These are phyloP conservation scores for Tinea pellionella DNA, from an alignment of 2,888 invertebrate species.

Conservation along the genomic window DNA sequence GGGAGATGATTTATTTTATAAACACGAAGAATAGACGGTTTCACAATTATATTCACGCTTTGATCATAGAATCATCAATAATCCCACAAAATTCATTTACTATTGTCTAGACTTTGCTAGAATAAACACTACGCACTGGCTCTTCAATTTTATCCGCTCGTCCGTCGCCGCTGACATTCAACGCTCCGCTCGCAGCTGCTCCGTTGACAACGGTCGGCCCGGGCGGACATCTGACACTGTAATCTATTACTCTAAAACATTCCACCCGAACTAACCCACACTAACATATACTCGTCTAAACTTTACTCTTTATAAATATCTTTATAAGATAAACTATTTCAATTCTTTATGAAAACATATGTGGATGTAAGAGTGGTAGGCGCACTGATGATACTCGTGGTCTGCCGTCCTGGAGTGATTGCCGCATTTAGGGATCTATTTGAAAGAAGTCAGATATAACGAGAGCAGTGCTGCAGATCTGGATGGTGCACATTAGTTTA, in stretches of 20 bases:
- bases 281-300: not conserved
- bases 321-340: not conserved
- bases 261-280: not conserved
- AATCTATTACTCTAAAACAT: slow-evolving; percentile 30
- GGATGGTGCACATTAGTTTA: too few species aligned
- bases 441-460: too few species aligned
- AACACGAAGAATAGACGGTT: too few species aligned
- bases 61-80: too few species aligned
- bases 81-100: not conserved
- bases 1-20: too few species aligned
- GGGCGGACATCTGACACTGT: slow-evolving; percentile 32
- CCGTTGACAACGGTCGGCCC: slow-evolving; percentile 41
- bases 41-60: too few species aligned
- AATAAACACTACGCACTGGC: not conserved
- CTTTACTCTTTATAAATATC: not conserved
- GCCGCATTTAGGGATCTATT: too few species aligned
- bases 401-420: too few species aligned
- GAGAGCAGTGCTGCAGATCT: too few species aligned
- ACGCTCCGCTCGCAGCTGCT: slow-evolving; percentile 30
- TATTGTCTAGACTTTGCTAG: not conserved
- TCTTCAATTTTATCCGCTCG: slow-evolving; percentile 24
- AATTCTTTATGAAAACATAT: too few species aligned
- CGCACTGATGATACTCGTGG: too few species aligned
- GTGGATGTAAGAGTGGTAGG: too few species aligned
- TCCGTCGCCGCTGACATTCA: slow-evolving; percentile 24